phyloP scores from a whole-genome alignment of 2,888 invertebrate genomes.

The Dichetophora obliterata region DNA sequence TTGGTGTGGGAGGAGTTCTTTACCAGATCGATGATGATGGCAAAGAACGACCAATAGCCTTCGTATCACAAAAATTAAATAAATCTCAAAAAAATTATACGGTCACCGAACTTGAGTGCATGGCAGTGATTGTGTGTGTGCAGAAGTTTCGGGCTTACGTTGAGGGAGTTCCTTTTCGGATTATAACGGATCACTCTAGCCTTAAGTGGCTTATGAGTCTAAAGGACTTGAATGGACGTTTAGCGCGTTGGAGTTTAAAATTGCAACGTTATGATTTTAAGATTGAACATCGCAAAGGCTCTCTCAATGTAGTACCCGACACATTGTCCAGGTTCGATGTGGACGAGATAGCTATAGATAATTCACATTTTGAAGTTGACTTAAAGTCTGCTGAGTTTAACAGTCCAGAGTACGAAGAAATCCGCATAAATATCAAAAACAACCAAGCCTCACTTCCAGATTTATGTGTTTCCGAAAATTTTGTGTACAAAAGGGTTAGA shows the following conservation, averaged over 20 bases:
- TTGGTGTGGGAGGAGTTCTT: background rate
- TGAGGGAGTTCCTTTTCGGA: conserved; percentile 47
- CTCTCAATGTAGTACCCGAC: background rate
- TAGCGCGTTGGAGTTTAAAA: background rate
- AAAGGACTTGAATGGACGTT: background rate
- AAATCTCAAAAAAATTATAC: conserved; percentile 4
- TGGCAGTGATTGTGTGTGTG: conserved; percentile 26
- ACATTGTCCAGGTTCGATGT: background rate
- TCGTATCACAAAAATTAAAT: too few species aligned
- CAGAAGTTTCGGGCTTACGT: conserved; percentile 37
- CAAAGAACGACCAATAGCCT: background rate
- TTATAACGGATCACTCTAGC: background rate
- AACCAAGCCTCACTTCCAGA: background rate
- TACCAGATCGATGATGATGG: background rate
- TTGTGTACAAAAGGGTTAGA: background rate
- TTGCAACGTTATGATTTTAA: background rate
- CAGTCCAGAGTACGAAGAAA: background rate
- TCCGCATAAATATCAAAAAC: background rate
- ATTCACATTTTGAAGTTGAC: background rate
- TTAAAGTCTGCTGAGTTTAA: background rate
- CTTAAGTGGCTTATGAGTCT: conserved; percentile 1
- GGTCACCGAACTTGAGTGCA: conserved; percentile 25
- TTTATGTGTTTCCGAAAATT: background rate
- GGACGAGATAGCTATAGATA: background rate
- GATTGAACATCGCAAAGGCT: conserved; percentile 14